Evolutionary conservation across 1,140 invertebrate genomes (phyloP).

Genomic region (Tachypleus tridentatus): DNA sequence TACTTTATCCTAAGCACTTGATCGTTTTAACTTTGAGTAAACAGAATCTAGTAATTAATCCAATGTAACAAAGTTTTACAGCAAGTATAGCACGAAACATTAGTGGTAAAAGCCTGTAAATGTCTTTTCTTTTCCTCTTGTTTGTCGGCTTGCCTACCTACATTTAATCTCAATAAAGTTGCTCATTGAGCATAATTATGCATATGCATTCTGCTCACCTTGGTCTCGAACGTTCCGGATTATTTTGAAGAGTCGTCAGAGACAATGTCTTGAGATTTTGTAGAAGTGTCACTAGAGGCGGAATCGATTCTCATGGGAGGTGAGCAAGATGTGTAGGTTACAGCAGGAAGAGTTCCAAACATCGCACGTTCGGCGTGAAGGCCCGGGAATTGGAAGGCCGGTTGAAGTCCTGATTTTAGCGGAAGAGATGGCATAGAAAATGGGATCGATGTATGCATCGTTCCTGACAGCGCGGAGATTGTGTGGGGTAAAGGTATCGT

Average conservation of each 20-base stretch:
- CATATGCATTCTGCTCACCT: no score
- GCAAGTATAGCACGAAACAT: no score
- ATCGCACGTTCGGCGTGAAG: slow-evolving; percentile 8
- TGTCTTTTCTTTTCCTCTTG: no score
- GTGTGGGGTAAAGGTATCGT: slow-evolving; percentile 10
- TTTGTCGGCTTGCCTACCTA: no score
- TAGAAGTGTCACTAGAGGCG: slow-evolving; percentile 16
- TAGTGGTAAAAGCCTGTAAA: no score
- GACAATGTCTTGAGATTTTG: slow-evolving; percentile 21
- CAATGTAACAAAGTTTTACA: no score
- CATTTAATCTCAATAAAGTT: no score
- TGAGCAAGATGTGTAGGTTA: neutral
- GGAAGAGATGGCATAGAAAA: slow-evolving; percentile 18
- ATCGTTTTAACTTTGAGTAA: no score
- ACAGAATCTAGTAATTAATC: no score
- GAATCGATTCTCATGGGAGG: slow-evolving; percentile 22
- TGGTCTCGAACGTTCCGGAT: no score
- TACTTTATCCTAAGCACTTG: no score
- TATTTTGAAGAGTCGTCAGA: slow-evolving; percentile 18
- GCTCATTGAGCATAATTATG: no score
- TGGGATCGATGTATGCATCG: slow-evolving; percentile 6
- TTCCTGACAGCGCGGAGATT: slow-evolving; percentile 7
- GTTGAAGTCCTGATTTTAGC: slow-evolving; percentile 19
- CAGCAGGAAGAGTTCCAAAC: neutral
- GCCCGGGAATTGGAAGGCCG: slow-evolving; percentile 19